These are phyloP conservation scores for Drosophila watanabei DNA, from an alignment of 1,140 invertebrate species.

Conservation along the genomic window DNA sequence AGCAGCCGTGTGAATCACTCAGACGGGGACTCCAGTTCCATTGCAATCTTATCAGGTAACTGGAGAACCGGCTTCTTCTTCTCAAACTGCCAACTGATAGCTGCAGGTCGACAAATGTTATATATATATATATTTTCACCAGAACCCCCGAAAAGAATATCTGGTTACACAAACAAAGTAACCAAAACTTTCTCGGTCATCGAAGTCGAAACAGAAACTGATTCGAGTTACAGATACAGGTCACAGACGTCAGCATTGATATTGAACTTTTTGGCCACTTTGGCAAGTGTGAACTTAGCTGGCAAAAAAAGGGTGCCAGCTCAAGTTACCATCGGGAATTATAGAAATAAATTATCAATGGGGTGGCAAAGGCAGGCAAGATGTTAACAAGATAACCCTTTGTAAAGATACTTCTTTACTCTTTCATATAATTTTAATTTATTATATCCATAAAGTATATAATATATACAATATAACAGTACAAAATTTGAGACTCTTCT, in stretches of 20 bases:
- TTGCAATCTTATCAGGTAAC: constrained; percentile 40
- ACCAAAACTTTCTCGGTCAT: constrained; percentile 32
- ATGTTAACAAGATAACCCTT: constrained; percentile 4
- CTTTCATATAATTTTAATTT: background rate
- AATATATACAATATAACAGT: background rate
- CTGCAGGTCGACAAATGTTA: constrained; percentile 35
- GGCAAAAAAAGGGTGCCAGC: constrained; percentile 4
- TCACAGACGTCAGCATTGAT: constrained; percentile 26
- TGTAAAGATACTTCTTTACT: background rate
- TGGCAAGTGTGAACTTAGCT: constrained; percentile 40
- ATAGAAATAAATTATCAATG: constrained; percentile 17
- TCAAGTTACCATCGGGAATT: background rate
- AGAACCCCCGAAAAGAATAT: constrained; percentile 12
- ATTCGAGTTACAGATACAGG: constrained; percentile 22
- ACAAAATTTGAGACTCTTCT: background rate
- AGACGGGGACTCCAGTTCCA: background rate
- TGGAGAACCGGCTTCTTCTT: background rate
- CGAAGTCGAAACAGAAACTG: constrained; percentile 5
- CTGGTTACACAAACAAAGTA: constrained; percentile 22
- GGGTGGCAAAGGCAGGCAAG: background rate
- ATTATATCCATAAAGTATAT: background rate
- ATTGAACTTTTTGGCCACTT: constrained; percentile 38
- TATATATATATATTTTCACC: background rate
- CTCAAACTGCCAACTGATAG: constrained; percentile 25
- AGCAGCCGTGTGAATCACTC: constrained; percentile 35